These are phyloP conservation scores for Spheniscus humboldti DNA, from an alignment of 2,797 vertebrate species.

Conservation along the genomic window DNA sequence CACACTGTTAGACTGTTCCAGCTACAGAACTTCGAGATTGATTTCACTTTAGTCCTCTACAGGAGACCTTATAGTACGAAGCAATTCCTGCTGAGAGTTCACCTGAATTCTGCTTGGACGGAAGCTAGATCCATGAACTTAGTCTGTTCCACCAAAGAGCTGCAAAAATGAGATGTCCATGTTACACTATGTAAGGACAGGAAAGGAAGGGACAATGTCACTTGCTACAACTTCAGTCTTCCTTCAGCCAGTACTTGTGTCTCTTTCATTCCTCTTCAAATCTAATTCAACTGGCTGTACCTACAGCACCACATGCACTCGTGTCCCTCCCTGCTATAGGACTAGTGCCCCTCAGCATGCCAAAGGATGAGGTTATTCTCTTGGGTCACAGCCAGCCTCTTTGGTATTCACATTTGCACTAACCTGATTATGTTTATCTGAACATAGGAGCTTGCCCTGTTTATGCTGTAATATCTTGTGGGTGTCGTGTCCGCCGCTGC, in stretches of 20 bases:
- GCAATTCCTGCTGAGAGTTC: background rate
- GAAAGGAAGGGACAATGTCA: background rate
- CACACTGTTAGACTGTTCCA: background rate
- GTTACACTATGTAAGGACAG: background rate
- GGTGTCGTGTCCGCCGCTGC: fast-evolving
- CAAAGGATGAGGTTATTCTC: background rate
- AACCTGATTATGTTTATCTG: background rate
- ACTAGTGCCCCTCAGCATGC: background rate
- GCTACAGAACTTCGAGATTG: background rate
- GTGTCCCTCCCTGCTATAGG: background rate
- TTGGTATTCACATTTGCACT: background rate
- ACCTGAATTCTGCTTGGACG: background rate
- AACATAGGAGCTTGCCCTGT: background rate
- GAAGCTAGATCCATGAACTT: background rate
- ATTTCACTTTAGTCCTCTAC: background rate
- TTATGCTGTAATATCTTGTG: background rate
- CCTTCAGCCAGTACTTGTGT: background rate
- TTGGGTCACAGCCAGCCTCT: background rate
- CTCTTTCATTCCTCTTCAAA: background rate
- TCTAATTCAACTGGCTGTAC: background rate
- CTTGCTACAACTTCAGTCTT: background rate
- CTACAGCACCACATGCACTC: background rate
- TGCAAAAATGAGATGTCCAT: background rate
- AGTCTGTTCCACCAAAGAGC: background rate
- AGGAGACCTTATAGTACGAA: background rate